A percentile compares a stretch with the other conserved stretches of the same genome.
Conservation (phyloP, 2,888 invertebrate species). For the Sinhomidia bicolor region DNA sequence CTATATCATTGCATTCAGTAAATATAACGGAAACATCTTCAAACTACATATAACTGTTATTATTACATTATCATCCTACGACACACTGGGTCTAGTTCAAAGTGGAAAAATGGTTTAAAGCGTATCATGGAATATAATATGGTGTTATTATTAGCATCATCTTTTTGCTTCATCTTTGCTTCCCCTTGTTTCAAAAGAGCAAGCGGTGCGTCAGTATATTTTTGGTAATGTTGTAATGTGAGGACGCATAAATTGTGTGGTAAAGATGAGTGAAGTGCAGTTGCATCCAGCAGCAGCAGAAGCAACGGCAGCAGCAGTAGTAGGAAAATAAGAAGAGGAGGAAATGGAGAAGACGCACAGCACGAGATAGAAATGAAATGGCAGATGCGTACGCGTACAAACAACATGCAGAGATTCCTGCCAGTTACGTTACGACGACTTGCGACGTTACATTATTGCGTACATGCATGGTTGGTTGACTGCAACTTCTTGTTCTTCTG, state of each 20-base stretch:
- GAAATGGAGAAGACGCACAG: conserved; percentile 51
- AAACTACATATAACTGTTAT: not conserved
- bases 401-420: too few species aligned
- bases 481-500: not conserved
- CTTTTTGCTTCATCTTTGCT: not conserved
- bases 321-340: not conserved
- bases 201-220: not conserved
- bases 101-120: conserved; percentile 24
- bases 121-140: conserved; percentile 55
- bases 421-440: not conserved
- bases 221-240: conserved; percentile 47
- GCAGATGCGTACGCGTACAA: conserved; percentile 34
- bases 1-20: not conserved
- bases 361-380: conserved; percentile 52
- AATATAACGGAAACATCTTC: conserved; percentile 17
- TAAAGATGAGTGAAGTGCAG: conserved; percentile 59
- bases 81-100: not conserved
- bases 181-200: conserved; percentile 60
- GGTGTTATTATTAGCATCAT: conserved; percentile 70
- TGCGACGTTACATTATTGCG: not conserved
- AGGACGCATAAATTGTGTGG: conserved; percentile 63
- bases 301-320: not conserved
- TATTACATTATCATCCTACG: not conserved
- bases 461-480: conserved; percentile 22
- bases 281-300: conserved; percentile 33